A percentile compares a stretch with the other conserved stretches of the same genome.
Evolutionary conservation across 2,888 invertebrate genomes (phyloP).

Genomic region (Philereme transversata): DNA sequence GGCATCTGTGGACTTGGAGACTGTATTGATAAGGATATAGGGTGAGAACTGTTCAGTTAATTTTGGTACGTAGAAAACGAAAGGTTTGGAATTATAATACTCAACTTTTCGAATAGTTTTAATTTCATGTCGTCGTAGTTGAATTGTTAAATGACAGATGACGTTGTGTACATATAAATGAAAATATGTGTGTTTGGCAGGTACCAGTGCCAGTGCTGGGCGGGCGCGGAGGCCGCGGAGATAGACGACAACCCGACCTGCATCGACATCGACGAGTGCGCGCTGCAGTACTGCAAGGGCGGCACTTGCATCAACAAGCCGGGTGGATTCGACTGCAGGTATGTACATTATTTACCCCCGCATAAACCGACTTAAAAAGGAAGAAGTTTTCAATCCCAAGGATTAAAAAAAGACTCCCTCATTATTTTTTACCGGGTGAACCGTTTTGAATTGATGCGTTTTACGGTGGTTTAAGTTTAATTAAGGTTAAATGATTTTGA

Average conservation of each 20-base stretch:
- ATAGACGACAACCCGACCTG: constrained; percentile 77
- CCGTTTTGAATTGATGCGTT: too few species aligned
- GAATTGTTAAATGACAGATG: neutral
- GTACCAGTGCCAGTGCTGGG: constrained; percentile 90
- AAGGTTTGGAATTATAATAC: too few species aligned
- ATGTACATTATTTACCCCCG: neutral
- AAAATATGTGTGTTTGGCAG: constrained; percentile 43
- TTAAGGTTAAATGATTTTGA: too few species aligned
- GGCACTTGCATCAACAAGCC: constrained; percentile 90
- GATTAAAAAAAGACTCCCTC: too few species aligned
- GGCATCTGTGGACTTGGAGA: constrained; percentile 90
- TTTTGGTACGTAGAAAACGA: too few species aligned
- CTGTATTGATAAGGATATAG: constrained; percentile 89
- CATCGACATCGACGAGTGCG: constrained; percentile 92
- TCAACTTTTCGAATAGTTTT: too few species aligned
- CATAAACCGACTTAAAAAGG: too few species aligned
- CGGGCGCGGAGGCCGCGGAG: constrained; percentile 84
- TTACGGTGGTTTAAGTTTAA: too few species aligned
- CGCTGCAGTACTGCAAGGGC: constrained; percentile 88
- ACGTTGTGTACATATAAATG: neutral
- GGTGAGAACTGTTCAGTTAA: constrained; percentile 54
- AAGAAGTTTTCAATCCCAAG: too few species aligned
- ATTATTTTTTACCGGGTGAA: too few species aligned
- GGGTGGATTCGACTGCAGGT: constrained; percentile 88
- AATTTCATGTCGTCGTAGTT: too few species aligned